phyloP scores from a whole-genome alignment of 2,888 invertebrate genomes.

The Mactromeris polynyma region DNA sequence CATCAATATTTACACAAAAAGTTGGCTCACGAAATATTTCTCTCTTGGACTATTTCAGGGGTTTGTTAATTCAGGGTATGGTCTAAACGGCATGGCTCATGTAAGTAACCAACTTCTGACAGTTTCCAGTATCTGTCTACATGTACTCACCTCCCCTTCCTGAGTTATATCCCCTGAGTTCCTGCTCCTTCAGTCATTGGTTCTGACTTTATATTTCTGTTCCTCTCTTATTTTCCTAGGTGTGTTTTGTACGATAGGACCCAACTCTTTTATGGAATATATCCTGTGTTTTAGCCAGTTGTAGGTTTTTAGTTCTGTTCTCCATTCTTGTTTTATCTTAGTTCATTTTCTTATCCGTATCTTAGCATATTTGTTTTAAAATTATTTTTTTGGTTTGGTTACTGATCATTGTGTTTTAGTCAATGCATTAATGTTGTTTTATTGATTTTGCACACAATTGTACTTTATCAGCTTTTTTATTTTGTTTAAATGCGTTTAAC shows the following conservation, averaged over 20 bases:
- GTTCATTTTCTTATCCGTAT: background rate
- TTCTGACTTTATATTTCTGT: slow-evolving; percentile 19
- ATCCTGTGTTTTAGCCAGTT: slow-evolving; percentile 2
- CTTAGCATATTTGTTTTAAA: background rate
- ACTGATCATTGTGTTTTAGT: background rate
- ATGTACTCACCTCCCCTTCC: slow-evolving; percentile 32
- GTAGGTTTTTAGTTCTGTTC: background rate
- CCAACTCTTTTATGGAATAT: background rate
- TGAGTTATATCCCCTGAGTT: slow-evolving; percentile 8
- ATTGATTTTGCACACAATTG: background rate
- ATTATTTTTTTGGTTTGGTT: background rate
- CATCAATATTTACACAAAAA: slow-evolving; percentile 17
- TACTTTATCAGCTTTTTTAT: background rate
- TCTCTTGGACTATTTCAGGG: slow-evolving; percentile 90
- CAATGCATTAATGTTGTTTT: background rate
- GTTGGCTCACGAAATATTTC: slow-evolving; percentile 51
- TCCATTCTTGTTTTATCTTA: background rate
- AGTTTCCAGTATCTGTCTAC: slow-evolving; percentile 26
- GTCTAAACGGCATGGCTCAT: slow-evolving; percentile 98
- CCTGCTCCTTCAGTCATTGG: background rate
- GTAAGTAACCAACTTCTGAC: slow-evolving; percentile 87
- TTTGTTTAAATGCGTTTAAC: background rate
- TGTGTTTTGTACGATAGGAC: background rate
- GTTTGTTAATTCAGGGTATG: slow-evolving; percentile 99
- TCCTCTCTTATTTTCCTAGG: slow-evolving; percentile 3